Percentiles rank a stretch among this genome's conserved stretches.
Evolutionary conservation across 1,140 invertebrate species (phyloP).

Genomic region (Pogonomyrmex californicus): DNA sequence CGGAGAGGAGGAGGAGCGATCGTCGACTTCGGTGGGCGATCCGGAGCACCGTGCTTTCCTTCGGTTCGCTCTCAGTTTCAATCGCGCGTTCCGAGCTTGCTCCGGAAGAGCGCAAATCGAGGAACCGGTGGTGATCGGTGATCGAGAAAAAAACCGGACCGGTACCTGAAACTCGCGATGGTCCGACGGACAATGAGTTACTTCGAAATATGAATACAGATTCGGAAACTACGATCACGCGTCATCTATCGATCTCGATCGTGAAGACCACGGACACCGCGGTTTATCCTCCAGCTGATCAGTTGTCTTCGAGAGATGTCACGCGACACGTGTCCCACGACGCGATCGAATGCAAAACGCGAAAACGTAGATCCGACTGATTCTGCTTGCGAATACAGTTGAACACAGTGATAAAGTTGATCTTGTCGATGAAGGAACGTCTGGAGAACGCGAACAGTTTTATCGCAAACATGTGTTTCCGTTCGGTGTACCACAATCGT

Average conservation of each 20-base stretch:
- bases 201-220: not conserved
- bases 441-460: not conserved
- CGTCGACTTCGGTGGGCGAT: conserved; percentile 68
- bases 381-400: not conserved
- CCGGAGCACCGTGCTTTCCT: conserved; percentile 51
- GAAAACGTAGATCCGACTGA: not conserved
- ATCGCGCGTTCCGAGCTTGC: conserved; percentile 72
- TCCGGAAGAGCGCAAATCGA: conserved; percentile 38
- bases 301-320: not conserved
- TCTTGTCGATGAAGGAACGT: not conserved
- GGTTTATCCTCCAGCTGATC: not conserved
- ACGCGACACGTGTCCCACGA: conserved; percentile 2
- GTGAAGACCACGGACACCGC: not conserved
- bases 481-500: not conserved
- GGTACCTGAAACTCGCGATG: not conserved
- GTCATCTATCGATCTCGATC: conserved; percentile 24
- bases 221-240: not conserved
- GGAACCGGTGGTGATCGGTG: conserved; percentile 5
- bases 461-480: not conserved
- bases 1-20: conserved; percentile 64
- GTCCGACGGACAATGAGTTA: not conserved
- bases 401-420: conserved; percentile 19
- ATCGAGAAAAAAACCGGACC: not conserved
- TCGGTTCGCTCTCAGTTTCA: conserved; percentile 73
- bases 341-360: conserved; percentile 1